These are phyloP conservation scores for Sebastes dallii DNA, from an alignment of 2,797 vertebrate genomes.

Conservation along the genomic window DNA sequence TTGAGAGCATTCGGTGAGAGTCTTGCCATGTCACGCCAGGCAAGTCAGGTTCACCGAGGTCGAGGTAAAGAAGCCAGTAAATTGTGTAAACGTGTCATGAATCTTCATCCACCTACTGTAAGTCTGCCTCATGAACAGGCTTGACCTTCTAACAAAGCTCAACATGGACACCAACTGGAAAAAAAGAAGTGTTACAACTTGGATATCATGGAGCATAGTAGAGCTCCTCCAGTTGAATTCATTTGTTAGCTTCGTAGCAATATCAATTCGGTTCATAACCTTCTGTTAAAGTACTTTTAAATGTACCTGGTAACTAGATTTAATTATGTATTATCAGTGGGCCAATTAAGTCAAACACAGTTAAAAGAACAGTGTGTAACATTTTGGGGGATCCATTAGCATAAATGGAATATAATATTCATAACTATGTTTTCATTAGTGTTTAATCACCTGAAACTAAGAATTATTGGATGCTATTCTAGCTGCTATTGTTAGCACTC, in stretches of 20 bases:
- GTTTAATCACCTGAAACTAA: too few species aligned
- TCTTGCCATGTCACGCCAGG: neutral
- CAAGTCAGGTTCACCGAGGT: neutral
- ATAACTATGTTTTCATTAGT: too few species aligned
- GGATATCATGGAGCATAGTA: neutral
- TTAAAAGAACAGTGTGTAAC: neutral
- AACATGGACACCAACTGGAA: constrained; percentile 41
- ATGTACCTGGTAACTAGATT: neutral
- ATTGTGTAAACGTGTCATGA: neutral
- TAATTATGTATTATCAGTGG: neutral
- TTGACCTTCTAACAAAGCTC: constrained; percentile 11
- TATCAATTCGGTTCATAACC: neutral
- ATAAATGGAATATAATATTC: neutral
- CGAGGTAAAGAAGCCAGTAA: neutral
- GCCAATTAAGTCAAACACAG: neutral
- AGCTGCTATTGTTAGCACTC: too few species aligned
- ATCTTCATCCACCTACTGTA: neutral
- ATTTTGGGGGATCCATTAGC: neutral
- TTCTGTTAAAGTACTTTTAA: neutral
- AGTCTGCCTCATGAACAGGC: neutral
- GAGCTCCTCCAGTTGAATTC: neutral
- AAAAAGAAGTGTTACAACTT: neutral
- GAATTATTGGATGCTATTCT: too few species aligned
- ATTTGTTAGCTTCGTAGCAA: neutral
- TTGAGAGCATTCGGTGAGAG: neutral